These are phyloP conservation scores for Drosophila eohydei DNA, from an alignment of 2,888 invertebrate species.

Conservation along the genomic window DNA sequence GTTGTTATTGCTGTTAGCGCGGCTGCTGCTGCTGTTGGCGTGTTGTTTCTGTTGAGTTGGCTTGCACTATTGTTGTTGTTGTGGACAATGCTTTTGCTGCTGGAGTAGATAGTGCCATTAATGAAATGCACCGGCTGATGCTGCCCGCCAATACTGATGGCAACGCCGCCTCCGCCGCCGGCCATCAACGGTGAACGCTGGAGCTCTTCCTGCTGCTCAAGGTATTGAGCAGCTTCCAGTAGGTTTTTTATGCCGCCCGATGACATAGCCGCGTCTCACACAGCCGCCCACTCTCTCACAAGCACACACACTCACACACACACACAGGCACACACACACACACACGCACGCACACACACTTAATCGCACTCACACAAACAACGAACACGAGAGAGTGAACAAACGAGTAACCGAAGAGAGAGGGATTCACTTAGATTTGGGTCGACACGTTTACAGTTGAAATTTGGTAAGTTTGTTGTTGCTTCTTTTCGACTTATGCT, in stretches of 20 bases:
- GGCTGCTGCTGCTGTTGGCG: constrained; percentile 39
- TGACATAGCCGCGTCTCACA: constrained; percentile 77
- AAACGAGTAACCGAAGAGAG: constrained; percentile 5
- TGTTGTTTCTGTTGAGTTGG: constrained; percentile 69
- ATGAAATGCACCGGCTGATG: constrained; percentile 10
- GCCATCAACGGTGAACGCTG: constrained; percentile 60
- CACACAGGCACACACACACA: constrained; percentile 18
- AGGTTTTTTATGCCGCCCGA: constrained; percentile 75
- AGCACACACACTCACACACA: constrained; percentile 21
- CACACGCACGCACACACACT: constrained; percentile 21
- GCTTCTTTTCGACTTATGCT: constrained; percentile 13
- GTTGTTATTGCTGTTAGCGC: constrained; percentile 27
- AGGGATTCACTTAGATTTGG: constrained; percentile 44
- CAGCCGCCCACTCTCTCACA: constrained; percentile 40
- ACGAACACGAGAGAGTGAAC: constrained; percentile 16
- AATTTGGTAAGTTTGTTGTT: constrained; percentile 27
- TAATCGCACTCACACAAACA: constrained; percentile 26
- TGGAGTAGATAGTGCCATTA: constrained; percentile 40
- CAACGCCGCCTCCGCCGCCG: constrained; percentile 18
- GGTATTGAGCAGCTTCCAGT: constrained; percentile 82
- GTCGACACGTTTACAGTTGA: constrained; percentile 64
- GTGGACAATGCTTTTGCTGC: constrained; percentile 25
- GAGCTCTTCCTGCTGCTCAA: constrained; percentile 83
- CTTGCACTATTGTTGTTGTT: constrained; percentile 68
- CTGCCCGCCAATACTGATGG: constrained; percentile 37